Evolutionary conservation across 2,888 invertebrate genomes (phyloP).

Genomic region (Lumbricus terrestris): DNA sequence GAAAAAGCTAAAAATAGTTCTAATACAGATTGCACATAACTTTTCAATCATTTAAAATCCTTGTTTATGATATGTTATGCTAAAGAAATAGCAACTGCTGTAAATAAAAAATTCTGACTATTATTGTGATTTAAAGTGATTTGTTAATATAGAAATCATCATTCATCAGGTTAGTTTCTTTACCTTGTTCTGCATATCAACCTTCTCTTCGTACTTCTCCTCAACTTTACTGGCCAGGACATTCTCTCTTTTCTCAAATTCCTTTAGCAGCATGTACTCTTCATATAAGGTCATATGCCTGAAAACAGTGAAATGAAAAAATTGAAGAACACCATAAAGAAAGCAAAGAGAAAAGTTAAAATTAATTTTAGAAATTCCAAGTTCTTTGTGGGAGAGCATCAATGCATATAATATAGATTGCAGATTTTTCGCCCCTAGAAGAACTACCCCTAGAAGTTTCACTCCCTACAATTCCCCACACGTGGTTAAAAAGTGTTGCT

Average conservation of each 20-base stretch:
- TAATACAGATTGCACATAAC: too few relatives aligned
- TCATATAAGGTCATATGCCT: constrained; percentile 59
- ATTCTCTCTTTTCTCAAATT: constrained; percentile 59
- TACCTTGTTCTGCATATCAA: constrained; percentile 57
- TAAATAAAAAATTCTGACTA: background rate
- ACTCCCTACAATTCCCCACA: too few relatives aligned
- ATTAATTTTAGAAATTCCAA: background rate
- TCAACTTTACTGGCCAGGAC: constrained; percentile 53
- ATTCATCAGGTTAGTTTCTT: background rate
- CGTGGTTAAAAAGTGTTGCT: too few relatives aligned
- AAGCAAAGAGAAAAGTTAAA: background rate
- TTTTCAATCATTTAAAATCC: too few relatives aligned
- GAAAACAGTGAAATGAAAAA: constrained; percentile 31
- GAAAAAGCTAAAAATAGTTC: too few relatives aligned
- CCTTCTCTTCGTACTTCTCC: constrained; percentile 54
- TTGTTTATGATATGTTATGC: background rate
- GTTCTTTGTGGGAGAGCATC: background rate
- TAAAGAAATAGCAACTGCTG: background rate
- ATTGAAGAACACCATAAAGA: background rate
- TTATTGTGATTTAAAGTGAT: background rate
- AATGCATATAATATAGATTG: too few relatives aligned
- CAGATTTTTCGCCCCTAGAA: too few relatives aligned
- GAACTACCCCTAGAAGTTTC: too few relatives aligned
- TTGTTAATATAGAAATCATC: background rate
- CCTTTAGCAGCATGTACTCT: constrained; percentile 58